Percentiles rank a stretch among this genome's conserved stretches.
These are phyloP conservation scores for Phodopus roborovskii DNA, from an alignment of 2,113 vertebrate species.

Conservation along the genomic window DNA sequence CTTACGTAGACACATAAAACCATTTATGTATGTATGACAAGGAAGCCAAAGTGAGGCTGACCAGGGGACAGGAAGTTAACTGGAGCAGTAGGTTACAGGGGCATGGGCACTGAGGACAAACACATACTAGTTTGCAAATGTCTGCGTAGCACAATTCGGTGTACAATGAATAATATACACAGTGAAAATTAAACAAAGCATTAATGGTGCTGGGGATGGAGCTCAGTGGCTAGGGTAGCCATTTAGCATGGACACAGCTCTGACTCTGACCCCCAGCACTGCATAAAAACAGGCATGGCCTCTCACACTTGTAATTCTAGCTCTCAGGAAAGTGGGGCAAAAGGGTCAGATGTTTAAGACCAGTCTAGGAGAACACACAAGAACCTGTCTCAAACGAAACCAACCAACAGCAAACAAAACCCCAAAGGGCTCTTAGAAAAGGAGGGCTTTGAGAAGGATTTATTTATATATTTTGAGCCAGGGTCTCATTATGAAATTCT, in stretches of 20 bases:
- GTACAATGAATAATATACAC: neutral
- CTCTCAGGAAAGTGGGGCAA: neutral
- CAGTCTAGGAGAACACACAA: neutral
- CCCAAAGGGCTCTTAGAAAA: neutral
- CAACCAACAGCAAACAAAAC: neutral
- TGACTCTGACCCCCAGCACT: neutral
- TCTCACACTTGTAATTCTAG: neutral
- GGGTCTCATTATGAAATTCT: neutral
- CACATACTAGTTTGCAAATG: neutral
- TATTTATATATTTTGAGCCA: neutral
- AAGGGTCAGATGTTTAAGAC: neutral
- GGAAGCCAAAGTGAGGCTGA: neutral
- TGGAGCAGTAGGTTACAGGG: neutral
- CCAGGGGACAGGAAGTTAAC: too few relatives aligned
- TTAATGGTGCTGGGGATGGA: accelerated
- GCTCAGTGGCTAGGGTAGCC: neutral
- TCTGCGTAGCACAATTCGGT: neutral
- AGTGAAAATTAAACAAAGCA: neutral
- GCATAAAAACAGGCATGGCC: neutral
- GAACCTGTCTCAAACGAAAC: neutral
- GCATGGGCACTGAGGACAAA: neutral
- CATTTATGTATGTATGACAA: too few relatives aligned
- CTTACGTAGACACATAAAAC: neutral
- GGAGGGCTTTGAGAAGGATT: neutral
- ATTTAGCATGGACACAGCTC: neutral